A percentile compares a stretch with the other conserved stretches of the same genome.
Evolutionary conservation across 2,797 vertebrate species (phyloP).

Genomic region (Myripristis jacobus): DNA sequence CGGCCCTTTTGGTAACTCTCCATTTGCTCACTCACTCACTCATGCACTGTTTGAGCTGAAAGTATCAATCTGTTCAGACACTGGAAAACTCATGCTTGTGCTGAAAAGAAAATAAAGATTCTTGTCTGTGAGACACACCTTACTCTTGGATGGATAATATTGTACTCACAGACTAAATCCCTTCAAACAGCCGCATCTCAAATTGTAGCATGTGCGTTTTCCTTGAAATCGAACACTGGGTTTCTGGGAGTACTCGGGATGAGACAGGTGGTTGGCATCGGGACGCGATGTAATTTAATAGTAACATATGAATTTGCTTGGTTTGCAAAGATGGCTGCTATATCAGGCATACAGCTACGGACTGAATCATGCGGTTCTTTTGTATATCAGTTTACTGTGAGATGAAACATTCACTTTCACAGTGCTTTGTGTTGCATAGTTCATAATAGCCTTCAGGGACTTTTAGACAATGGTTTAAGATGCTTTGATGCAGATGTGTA

Average conservation of each 20-base stretch:
- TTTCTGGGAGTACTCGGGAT: constrained; percentile 10
- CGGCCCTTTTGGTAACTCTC: too few species aligned
- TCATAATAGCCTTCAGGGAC: background rate
- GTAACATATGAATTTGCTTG: background rate
- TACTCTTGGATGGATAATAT: too few species aligned
- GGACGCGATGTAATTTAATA: constrained; percentile 19
- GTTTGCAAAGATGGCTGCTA: background rate
- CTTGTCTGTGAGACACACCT: background rate
- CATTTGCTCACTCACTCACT: too few species aligned
- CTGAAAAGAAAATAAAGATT: background rate
- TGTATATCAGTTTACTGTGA: too few species aligned
- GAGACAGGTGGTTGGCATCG: constrained; percentile 27
- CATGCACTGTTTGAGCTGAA: too few species aligned
- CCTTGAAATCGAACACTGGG: constrained; percentile 42
- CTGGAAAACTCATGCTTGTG: constrained; percentile 2
- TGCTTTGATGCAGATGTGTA: background rate
- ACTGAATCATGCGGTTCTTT: too few species aligned
- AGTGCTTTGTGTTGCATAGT: too few species aligned
- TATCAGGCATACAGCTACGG: background rate
- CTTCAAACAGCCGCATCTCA: constrained; percentile 26
- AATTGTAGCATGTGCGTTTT: constrained; percentile 28
- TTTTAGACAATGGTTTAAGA: background rate
- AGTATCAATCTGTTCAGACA: background rate
- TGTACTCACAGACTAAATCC: background rate
- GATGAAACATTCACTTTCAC: too few species aligned